phyloP scores from a whole-genome alignment of 2,888 invertebrate species.

The Octodonta nipae region DNA sequence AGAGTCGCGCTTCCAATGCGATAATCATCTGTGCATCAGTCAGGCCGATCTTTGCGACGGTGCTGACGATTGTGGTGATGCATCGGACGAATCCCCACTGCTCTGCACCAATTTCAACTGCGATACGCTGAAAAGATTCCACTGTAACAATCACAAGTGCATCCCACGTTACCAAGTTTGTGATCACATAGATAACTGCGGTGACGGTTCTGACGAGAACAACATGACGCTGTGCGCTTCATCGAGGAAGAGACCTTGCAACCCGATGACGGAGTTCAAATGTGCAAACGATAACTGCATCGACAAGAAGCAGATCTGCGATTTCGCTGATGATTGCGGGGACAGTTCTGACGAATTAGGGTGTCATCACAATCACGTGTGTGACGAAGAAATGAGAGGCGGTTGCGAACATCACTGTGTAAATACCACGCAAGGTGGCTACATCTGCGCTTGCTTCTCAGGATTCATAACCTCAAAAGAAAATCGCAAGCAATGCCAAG shows the following conservation, averaged over 20 bases:
- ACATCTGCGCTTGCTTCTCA: conserved; percentile 78
- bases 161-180: conserved; percentile 78
- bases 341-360: conserved; percentile 83
- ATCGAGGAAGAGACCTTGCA: conserved; percentile 64
- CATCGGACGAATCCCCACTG: conserved; percentile 68
- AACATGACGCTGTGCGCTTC: conserved; percentile 78
- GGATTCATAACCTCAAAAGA: conserved; percentile 71
- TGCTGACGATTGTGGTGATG: conserved; percentile 84
- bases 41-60: conserved; percentile 86
- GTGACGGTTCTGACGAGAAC: conserved; percentile 90
- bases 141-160: conserved; percentile 79
- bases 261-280: conserved; percentile 65
- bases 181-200: conserved; percentile 85
- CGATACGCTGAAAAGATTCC: conserved; percentile 70
- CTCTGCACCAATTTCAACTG: conserved; percentile 78
- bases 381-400: conserved; percentile 48
- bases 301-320: conserved; percentile 65
- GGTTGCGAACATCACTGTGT: conserved; percentile 88
- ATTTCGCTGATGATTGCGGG: conserved; percentile 80
- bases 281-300: conserved; percentile 83
- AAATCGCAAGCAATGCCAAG: conserved; percentile 73
- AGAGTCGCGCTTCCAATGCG: conserved; percentile 80
- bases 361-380: conserved; percentile 59
- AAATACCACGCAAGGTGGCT: conserved; percentile 69
- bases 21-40: conserved; percentile 82